A percentile compares a stretch with the other conserved stretches of the same genome.
Conservation (phyloP, 2,797 vertebrate genomes). For the Clamator glandarius region DNA sequence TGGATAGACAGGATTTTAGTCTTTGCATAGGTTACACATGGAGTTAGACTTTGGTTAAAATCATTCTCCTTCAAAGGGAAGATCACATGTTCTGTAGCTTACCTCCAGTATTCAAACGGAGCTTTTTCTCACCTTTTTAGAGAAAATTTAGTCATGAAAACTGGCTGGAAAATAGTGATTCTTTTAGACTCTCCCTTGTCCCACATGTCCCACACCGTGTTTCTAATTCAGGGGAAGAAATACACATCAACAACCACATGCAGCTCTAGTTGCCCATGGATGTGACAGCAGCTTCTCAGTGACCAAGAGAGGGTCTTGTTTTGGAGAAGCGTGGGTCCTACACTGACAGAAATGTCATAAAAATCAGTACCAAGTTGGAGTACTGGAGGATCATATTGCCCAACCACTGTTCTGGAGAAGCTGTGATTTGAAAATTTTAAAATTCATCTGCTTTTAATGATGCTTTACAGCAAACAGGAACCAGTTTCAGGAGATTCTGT, state of each 20-base stretch:
- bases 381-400: neutral
- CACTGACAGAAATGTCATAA: neutral
- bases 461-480: neutral
- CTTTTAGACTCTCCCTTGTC: neutral
- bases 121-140: neutral
- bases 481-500: neutral
- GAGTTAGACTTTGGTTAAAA: neutral
- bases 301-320: neutral
- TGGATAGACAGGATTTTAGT: neutral
- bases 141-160: neutral
- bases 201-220: neutral
- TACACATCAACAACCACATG: neutral
- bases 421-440: neutral
- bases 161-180: neutral
- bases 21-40: neutral
- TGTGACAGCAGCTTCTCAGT: neutral
- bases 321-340: neutral
- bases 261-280: neutral
- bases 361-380: neutral
- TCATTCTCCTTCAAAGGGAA: neutral
- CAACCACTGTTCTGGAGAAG: neutral
- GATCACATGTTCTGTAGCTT: neutral
- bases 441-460: neutral
- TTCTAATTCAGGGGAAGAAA: neutral
- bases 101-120: neutral